phyloP scores from a whole-genome alignment of 2,888 invertebrate species.

The Bombyx huttoni region DNA sequence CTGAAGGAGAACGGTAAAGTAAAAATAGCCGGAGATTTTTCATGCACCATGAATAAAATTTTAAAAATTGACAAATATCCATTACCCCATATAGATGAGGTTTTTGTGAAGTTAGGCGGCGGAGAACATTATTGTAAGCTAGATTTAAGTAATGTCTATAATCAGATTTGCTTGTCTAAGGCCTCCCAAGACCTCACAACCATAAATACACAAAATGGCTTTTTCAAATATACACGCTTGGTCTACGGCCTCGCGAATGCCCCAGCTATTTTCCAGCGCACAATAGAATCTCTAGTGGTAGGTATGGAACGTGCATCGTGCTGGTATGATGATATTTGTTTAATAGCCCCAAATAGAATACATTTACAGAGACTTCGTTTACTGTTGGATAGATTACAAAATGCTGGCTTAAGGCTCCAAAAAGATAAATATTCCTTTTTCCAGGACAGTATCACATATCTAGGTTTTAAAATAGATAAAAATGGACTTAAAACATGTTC shows the following conservation, averaged over 20 bases:
- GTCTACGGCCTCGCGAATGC: conserved; percentile 5
- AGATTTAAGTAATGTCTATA: conserved; percentile 6
- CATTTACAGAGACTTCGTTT: neutral
- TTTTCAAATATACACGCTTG: conserved; percentile 1
- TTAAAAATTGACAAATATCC: conserved; percentile 13
- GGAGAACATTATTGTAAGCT: conserved; percentile 7
- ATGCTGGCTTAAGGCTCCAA: conserved; percentile 1
- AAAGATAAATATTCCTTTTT: conserved; percentile 3
- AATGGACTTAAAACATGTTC: conserved; percentile 7
- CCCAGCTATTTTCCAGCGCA: conserved; percentile 6
- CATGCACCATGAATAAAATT: conserved; percentile 14
- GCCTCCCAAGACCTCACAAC: conserved; percentile 5
- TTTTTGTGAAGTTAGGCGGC: conserved; percentile 12
- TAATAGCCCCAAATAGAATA: neutral
- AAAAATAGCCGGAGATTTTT: conserved; percentile 15
- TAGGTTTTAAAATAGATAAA: conserved; percentile 11
- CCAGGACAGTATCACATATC: conserved; percentile 5
- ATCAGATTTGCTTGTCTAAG: conserved; percentile 1
- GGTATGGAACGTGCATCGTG: neutral
- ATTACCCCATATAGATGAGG: conserved; percentile 14
- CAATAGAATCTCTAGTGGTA: conserved; percentile 2
- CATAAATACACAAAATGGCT: conserved; percentile 6
- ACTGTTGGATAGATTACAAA: neutral
- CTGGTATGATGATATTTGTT: conserved; percentile 1
- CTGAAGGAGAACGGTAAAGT: conserved; percentile 11